phyloP scores from a whole-genome alignment of 2,113 vertebrate genomes.

The Rhinogobius similis region DNA sequence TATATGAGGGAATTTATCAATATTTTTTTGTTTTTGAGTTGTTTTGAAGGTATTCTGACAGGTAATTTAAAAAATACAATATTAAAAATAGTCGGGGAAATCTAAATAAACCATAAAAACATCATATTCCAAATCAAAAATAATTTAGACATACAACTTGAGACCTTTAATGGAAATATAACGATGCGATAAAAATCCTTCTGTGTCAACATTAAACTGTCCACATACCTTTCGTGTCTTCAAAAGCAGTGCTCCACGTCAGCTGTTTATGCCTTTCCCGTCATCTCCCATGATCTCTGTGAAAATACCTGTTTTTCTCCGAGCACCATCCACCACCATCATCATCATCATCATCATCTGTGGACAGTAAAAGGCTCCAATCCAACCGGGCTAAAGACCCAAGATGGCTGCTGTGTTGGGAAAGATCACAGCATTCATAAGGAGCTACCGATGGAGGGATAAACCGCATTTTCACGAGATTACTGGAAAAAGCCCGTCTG shows the following conservation, averaged over 20 bases:
- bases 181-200: not conserved
- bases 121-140: not conserved
- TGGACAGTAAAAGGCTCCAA: constrained; percentile 4
- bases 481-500: constrained; percentile 8
- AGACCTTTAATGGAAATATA: not conserved
- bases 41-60: no score
- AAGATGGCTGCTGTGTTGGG: constrained; percentile 26
- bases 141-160: not conserved
- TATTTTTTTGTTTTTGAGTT: no score
- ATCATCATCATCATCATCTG: not conserved
- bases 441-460: constrained; percentile 7
- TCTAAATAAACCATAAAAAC: not conserved
- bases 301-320: not conserved
- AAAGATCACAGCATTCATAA: not conserved
- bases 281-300: not conserved
- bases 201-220: not conserved
- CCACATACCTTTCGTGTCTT: not conserved
- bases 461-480: constrained; percentile 27
- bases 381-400: constrained; percentile 9
- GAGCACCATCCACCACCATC: not conserved
- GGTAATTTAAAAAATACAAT: no score
- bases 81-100: not conserved
- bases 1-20: no score
- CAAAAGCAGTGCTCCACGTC: not conserved
- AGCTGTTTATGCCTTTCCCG: not conserved